Base-by-base conservation (phyloP, 2,888 invertebrate species). In the Melieria crassipennis region DNA sequence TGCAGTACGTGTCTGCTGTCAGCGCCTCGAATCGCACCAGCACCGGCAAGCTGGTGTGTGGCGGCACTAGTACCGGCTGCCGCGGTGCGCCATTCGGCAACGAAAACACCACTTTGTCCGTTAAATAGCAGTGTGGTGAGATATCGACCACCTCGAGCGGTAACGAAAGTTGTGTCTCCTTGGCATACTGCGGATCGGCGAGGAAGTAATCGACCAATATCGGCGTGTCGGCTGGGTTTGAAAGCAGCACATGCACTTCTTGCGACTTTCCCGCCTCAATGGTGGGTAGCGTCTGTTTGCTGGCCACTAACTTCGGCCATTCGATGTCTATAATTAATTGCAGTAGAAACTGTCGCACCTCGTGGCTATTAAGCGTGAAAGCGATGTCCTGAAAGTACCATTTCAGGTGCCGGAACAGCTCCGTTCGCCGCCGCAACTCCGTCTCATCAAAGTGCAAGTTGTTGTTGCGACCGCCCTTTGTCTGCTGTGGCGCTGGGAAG, bases 241-340 rank as follows among this genome's bases (percentile, higher is more conserved):
- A 78, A 0, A 87, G 70, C 1, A 81, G 78, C 7, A 87, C 82
- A 75, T 83, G 80, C n/a, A 83, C 80, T 5, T 79, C 77, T 71
- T 84, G 82, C 52, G 79, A 76, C 65, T 85, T 85, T 2, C 83
- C 82, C 30, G 86, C 81, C 70, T 85, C 87, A n/a, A 85, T 78
- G 3, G 84, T 79, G 0, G 86, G 83, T 50, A 86, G 72, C 4
- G 77, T 75, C 72, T 82, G 81, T 4, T 83, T 82, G 6, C 81
- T 83, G 55, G 77, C 77, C 43, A 87, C 84, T 65, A 87, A 75
- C 58, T 86, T 85, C 3, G 87, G 87, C 87, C 87, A 87, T 60
- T 85, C 80, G 10, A 87, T 80, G 61, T 82, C 79, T n/a, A 87
- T 83, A 64, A 83, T 82, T 7, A 86, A 80, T 68, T 86, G 85